phyloP scores from a whole-genome alignment of 2,113 vertebrate species.

The Odontophorus gujanensis region DNA sequence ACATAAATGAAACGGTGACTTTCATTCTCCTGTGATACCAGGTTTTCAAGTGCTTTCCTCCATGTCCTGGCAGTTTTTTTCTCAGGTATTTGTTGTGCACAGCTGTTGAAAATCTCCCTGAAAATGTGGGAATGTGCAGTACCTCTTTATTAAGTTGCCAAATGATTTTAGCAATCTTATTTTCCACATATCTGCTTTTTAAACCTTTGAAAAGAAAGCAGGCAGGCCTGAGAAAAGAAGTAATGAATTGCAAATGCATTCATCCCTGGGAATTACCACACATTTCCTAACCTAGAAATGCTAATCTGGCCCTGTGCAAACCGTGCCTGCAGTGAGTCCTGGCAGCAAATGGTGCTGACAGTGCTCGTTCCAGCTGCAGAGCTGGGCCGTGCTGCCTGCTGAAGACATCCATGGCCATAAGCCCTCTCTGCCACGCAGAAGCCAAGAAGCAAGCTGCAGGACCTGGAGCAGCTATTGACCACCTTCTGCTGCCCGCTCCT shows the following conservation, averaged over 20 bases:
- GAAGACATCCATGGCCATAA: neutral
- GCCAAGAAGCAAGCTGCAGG: neutral
- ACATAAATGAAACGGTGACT: neutral
- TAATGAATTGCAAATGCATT: conserved; percentile 46
- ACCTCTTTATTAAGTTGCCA: conserved; percentile 61
- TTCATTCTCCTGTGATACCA: neutral
- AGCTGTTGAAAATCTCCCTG: conserved; percentile 33
- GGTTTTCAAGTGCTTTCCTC: conserved; percentile 22
- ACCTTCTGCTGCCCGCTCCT: neutral
- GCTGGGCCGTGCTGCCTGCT: neutral
- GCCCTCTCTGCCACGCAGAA: neutral
- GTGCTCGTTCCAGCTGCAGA: neutral
- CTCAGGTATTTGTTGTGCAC: conserved; percentile 20
- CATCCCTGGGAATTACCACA: conserved; percentile 11
- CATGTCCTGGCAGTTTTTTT: conserved; percentile 43
- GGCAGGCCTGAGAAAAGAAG: conserved; percentile 33
- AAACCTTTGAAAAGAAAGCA: conserved; percentile 63
- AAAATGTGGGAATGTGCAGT: conserved; percentile 15
- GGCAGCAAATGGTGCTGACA: neutral
- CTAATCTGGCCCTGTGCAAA: conserved; percentile 8
- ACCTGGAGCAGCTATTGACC: neutral
- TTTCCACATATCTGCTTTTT: conserved; percentile 70
- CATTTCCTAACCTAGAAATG: conserved; percentile 20
- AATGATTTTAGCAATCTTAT: conserved; percentile 57
- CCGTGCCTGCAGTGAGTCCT: neutral